A percentile compares a stretch with the other conserved stretches of the same genome.
phyloP scores from a whole-genome alignment of 2,888 invertebrate genomes.

The Mesorhabditis spiculigera region DNA sequence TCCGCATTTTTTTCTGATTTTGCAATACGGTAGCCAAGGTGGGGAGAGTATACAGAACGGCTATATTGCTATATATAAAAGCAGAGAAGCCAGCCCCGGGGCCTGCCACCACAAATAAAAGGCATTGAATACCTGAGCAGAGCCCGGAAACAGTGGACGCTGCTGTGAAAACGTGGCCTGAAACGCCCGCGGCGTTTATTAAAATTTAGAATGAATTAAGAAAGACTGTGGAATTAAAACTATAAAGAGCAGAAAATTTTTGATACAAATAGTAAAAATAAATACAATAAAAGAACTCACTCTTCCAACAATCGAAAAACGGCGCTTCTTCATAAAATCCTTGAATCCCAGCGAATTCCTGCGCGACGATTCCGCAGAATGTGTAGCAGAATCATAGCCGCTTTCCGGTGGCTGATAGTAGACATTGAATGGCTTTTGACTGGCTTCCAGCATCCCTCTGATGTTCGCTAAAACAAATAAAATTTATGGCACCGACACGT shows the following conservation, averaged over 20 bases:
- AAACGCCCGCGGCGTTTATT: not conserved
- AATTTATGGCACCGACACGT: no score
- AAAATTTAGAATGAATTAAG: not conserved
- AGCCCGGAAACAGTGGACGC: not conserved
- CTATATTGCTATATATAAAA: no score
- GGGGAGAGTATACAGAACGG: no score
- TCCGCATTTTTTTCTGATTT: no score
- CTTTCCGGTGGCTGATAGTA: conserved; percentile 4
- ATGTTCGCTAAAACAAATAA: not conserved
- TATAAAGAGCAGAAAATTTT: not conserved
- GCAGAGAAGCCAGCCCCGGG: no score
- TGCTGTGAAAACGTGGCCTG: not conserved
- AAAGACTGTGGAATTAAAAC: no score
- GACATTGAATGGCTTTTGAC: not conserved
- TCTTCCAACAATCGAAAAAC: conserved; percentile 17
- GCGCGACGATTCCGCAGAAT: conserved; percentile 26
- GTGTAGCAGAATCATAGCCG: conserved; percentile 28
- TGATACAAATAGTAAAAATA: not conserved
- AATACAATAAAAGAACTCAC: not conserved
- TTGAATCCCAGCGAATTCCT: conserved; percentile 29
- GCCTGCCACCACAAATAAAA: no score
- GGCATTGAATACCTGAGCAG: not conserved
- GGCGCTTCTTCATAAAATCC: conserved; percentile 17
- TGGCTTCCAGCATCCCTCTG: not conserved
- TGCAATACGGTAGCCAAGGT: no score